Evolutionary conservation across 2,113 vertebrate species (phyloP), one percentile per base, ranked within the genome.

Genomic region (Oreochromis aureus): DNA sequence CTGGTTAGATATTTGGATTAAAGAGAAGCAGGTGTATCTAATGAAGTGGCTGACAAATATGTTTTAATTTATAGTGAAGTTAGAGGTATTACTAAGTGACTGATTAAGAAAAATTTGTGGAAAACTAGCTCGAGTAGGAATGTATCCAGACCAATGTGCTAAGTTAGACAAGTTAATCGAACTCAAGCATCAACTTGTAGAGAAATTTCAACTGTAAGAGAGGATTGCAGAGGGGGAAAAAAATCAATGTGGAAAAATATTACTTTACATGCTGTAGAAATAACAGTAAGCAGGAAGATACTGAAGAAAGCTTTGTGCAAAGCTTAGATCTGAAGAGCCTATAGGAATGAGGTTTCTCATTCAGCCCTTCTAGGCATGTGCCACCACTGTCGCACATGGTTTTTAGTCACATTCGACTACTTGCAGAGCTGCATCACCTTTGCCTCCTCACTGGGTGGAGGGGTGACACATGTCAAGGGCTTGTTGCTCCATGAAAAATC

Each of bases 401-500:
- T 82, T 86, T 15, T 55, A 76, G 88, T 88, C 66, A 83, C 59
- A 48, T 55, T 85, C 54, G 36, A 41, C 63, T 79, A 84, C 41
- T 55, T 30, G 63, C 61, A 82, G 56, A 80, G 58, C 81, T 79
- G 78, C 59, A 24, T 58, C 83, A 61, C 22, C 55, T 88, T 84
- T 73, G 48, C 54, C 84, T 66, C 54, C 71, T 82, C 78, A 22
- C 80, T 46, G 48, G 19, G 34, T 71, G 58, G 59, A 89, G 69
- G 83, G 88, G 63, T 90, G 92, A 92, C 87, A 73, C 7, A 36
- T 90, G 86, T 91, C 66, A 82, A 84, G 24, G 83, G 63, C 80
- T 91, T 90, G 80, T 73, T 79, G 32, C 83, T 83, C 83, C 22
- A 19, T 54, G 61, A 80, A 36, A 90, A 86, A 91, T 87, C 76